Evolutionary conservation across 2,113 vertebrate genomes (phyloP).

Genomic region (Boleophthalmus pectinirostris): DNA sequence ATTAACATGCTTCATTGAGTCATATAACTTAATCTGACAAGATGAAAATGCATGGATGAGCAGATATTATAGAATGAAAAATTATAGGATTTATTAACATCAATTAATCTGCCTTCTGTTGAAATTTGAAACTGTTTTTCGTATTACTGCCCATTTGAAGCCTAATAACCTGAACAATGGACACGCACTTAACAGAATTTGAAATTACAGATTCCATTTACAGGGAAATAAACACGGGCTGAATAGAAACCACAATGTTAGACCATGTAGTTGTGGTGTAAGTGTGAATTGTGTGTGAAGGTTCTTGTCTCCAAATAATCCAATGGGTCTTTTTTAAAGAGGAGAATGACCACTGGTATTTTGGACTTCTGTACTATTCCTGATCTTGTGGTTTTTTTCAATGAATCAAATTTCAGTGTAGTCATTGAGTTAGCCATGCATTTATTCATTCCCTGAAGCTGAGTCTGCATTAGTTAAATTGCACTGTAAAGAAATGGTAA

Average conservation of each 20-base stretch:
- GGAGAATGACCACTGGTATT: conserved; percentile 34
- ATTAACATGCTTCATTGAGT: conserved; percentile 43
- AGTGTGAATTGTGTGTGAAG: conserved; percentile 35
- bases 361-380: conserved; percentile 17
- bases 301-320: conserved; percentile 20
- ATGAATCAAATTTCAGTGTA: conserved; percentile 16
- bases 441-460: background rate
- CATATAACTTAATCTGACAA: conserved; percentile 11
- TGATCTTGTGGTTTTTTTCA: conserved; percentile 22
- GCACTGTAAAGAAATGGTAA: too few species aligned
- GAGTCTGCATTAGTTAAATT: too few species aligned
- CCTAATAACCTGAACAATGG: background rate
- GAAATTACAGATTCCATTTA: background rate
- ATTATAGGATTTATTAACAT: background rate
- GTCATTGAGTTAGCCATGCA: background rate
- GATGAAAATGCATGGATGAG: conserved; percentile 7
- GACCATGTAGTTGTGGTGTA: conserved; percentile 7
- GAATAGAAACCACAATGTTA: conserved; percentile 18
- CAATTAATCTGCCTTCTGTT: background rate
- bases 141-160: background rate
- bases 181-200: conserved; percentile 11
- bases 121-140: background rate
- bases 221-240: conserved; percentile 12
- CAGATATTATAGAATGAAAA: background rate
- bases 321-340: conserved; percentile 26